These are phyloP conservation scores for Rosalia funebris DNA, from an alignment of 2,888 invertebrate species.

Conservation along the genomic window DNA sequence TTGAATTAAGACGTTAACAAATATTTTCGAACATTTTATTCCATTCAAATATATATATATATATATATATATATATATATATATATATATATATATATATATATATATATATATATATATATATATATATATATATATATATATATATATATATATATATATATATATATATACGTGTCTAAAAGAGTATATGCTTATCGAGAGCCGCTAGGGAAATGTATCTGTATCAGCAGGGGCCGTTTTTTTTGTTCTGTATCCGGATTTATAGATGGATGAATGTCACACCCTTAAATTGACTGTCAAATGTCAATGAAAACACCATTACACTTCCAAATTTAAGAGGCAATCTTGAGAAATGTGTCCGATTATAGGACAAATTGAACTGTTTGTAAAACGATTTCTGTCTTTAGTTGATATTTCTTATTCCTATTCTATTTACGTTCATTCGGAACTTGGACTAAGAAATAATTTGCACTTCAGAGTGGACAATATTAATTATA, in stretches of 20 bases:
- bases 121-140: no score
- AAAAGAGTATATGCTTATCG: neutral
- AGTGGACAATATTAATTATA: no score
- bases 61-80: no score
- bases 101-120: no score
- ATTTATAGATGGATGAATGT: constrained; percentile 1
- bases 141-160: no score
- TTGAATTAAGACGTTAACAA: no score
- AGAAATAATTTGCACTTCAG: no score
- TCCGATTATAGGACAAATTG: constrained; percentile 17
- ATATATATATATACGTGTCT: no score
- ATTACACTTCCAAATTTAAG: constrained; percentile 13
- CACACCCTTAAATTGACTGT: constrained; percentile 9
- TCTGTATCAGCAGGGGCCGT: neutral
- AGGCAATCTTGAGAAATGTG: constrained; percentile 16
- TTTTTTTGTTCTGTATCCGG: neutral
- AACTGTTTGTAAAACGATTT: constrained; percentile 4
- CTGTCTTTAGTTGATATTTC: neutral
- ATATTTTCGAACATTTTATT: no score
- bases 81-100: no score
- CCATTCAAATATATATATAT: no score
- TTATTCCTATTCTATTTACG: neutral
- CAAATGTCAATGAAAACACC: constrained; percentile 16
- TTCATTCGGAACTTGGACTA: neutral
- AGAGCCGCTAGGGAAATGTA: neutral